These are phyloP conservation scores for Ctenopoma kingsleyae DNA, from an alignment of 2,797 vertebrate species.

Conservation along the genomic window DNA sequence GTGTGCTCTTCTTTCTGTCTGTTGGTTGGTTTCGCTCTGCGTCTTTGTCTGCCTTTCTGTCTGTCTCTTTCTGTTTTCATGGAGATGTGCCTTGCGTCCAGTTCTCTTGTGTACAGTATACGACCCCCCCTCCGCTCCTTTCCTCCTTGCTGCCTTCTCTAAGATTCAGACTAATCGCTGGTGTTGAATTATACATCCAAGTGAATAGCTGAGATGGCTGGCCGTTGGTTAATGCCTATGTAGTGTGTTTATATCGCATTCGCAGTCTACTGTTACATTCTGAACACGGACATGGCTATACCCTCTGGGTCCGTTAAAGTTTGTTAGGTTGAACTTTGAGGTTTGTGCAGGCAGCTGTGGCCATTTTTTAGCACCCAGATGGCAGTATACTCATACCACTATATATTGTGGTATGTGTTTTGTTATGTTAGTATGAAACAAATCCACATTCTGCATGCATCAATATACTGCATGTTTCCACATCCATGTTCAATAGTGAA, in stretches of 20 bases:
- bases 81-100: constrained; percentile 69
- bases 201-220: constrained; percentile 83
- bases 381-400: constrained; percentile 13
- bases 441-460: constrained; percentile 22
- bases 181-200: constrained; percentile 90
- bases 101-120: constrained; percentile 77
- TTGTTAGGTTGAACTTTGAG: constrained; percentile 77
- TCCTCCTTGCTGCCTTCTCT: constrained; percentile 58
- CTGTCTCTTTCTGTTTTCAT: constrained; percentile 64
- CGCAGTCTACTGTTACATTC: constrained; percentile 65
- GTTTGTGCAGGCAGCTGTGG: constrained; percentile 46
- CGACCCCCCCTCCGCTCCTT: constrained; percentile 34
- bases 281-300: constrained; percentile 59
- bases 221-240: constrained; percentile 79
- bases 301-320: constrained; percentile 78
- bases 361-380: constrained; percentile 34
- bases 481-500: constrained; percentile 41
- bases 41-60: constrained; percentile 54
- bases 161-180: constrained; percentile 86
- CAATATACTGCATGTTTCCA: constrained; percentile 16
- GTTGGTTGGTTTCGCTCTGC: constrained; percentile 71
- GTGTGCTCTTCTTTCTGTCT: constrained; percentile 61
- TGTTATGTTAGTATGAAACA: constrained; percentile 40
- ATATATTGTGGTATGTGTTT: constrained; percentile 1
- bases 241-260: constrained; percentile 79